phyloP scores from a whole-genome alignment of 2,113 vertebrate species.

The Heloderma charlesbogerti region DNA sequence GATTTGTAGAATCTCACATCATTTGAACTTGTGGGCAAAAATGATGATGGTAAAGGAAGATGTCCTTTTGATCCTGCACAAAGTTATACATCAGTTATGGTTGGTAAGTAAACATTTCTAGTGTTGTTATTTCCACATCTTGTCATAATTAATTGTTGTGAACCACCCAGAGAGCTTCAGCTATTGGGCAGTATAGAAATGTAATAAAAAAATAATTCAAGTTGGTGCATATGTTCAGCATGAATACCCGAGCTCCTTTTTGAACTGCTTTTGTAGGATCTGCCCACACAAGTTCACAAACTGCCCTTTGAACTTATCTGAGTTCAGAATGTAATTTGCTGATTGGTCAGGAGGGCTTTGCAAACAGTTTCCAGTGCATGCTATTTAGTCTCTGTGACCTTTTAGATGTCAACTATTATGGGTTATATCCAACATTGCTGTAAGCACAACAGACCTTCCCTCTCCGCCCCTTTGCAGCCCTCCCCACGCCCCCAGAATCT shows the following conservation, averaged over 20 bases:
- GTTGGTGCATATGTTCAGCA: neutral
- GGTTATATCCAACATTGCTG: too few relatives aligned
- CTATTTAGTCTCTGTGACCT: neutral
- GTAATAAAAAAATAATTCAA: neutral
- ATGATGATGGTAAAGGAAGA: conserved; percentile 92
- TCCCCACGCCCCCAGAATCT: too few relatives aligned
- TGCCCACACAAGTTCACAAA: neutral
- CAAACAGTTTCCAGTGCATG: neutral
- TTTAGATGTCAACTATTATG: neutral
- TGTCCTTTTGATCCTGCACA: conserved; percentile 96
- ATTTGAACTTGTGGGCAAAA: conserved; percentile 83
- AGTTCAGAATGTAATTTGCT: neutral
- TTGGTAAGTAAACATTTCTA: conserved; percentile 87
- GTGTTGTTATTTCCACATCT: accelerated
- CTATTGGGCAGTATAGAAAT: too few relatives aligned
- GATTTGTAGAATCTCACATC: conserved; percentile 74
- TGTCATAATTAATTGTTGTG: neutral
- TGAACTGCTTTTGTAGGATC: neutral
- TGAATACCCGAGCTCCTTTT: neutral
- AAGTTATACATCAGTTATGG: conserved; percentile 95
- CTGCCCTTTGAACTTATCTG: neutral
- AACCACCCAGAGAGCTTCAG: too few relatives aligned
- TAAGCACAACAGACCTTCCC: too few relatives aligned
- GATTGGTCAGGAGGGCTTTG: neutral
- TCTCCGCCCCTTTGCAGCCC: too few relatives aligned